These are phyloP conservation scores for Dione vanillae DNA, from an alignment of 2,888 invertebrate genomes.

Conservation along the genomic window DNA sequence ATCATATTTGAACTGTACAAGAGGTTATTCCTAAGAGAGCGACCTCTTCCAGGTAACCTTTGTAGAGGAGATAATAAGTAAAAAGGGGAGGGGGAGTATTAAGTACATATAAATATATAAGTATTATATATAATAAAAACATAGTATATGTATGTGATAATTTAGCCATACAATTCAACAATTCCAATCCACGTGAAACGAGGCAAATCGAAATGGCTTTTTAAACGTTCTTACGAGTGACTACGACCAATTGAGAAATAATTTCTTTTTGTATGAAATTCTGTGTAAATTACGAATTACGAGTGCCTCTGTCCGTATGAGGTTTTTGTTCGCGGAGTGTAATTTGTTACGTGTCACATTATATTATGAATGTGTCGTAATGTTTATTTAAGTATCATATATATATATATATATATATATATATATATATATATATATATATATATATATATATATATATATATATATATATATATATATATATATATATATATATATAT, in stretches of 20 bases:
- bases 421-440: neutral
- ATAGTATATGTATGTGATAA: too few species aligned
- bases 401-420: neutral
- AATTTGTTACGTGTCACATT: conserved; percentile 11
- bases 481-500: too few species aligned
- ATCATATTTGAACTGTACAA: too few species aligned
- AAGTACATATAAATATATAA: neutral
- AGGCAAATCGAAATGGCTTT: conserved; percentile 43
- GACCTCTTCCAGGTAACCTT: too few species aligned
- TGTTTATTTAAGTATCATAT: conserved; percentile 14
- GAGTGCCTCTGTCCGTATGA: neutral
- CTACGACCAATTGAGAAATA: conserved; percentile 39
- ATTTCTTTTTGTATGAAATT: conserved; percentile 19
- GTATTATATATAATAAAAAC: too few species aligned
- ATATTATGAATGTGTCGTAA: conserved; percentile 8
- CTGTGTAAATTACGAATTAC: conserved; percentile 6
- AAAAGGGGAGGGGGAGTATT: too few species aligned
- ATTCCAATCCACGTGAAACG: conserved; percentile 26
- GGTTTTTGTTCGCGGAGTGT: conserved; percentile 19
- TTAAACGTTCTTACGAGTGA: conserved; percentile 39
- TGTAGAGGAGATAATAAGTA: too few species aligned
- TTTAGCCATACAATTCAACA: neutral
- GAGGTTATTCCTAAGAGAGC: too few species aligned
- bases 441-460: too few species aligned
- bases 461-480: too few species aligned